phyloP scores from a whole-genome alignment of 2,113 vertebrate species.

The Gorsachius goisagi region DNA sequence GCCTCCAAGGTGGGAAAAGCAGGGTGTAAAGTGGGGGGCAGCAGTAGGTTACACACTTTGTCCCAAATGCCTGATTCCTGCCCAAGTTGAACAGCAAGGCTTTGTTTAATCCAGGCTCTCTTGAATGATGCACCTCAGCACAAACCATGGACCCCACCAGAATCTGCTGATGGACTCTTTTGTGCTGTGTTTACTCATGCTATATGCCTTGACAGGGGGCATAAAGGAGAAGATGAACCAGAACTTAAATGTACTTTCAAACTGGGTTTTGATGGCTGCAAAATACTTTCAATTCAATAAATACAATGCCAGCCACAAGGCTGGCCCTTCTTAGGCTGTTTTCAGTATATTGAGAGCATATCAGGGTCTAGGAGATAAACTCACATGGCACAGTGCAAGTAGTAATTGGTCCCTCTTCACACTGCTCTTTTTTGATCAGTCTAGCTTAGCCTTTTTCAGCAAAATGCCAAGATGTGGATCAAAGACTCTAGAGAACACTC shows the following conservation, averaged over 20 bases:
- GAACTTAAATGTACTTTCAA: background rate
- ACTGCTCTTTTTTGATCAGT: slow-evolving; percentile 12
- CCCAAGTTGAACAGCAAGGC: background rate
- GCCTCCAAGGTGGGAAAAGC: background rate
- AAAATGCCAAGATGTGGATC: slow-evolving; percentile 35
- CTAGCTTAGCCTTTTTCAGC: slow-evolving; percentile 25
- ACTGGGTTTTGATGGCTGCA: background rate
- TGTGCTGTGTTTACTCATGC: background rate
- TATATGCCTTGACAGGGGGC: rapidly evolving
- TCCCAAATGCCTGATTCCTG: background rate
- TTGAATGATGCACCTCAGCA: background rate
- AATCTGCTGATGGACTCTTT: background rate
- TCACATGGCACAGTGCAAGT: background rate
- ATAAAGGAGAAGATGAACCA: background rate
- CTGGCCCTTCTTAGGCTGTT: background rate
- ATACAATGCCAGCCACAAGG: background rate
- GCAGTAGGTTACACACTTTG: background rate
- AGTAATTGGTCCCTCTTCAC: slow-evolving; percentile 42
- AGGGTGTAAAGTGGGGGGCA: background rate
- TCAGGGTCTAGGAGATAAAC: background rate
- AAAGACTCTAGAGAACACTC: slow-evolving; percentile 19
- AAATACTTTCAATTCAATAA: background rate
- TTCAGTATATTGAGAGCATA: background rate
- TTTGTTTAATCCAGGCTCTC: background rate
- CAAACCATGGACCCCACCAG: background rate